phyloP scores from a whole-genome alignment of 1,140 invertebrate species.

The Solenopsis fugax region DNA sequence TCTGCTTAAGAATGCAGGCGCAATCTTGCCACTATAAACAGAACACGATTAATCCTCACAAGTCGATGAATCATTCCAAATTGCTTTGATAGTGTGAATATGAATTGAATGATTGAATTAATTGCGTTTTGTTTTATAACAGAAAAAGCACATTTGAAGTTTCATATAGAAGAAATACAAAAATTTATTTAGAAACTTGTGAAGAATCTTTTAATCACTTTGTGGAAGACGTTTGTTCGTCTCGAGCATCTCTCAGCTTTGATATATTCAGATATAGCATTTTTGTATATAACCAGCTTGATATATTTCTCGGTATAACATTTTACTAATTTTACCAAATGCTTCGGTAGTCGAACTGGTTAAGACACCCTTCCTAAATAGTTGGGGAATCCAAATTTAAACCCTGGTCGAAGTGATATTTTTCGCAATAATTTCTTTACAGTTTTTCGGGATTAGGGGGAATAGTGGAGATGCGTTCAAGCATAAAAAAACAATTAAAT shows the following conservation, averaged over 20 bases:
- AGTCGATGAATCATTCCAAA: not conserved
- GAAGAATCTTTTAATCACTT: not conserved
- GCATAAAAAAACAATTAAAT: too few relatives aligned
- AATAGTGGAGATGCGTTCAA: too few relatives aligned
- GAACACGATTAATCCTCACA: not conserved
- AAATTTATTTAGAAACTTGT: constrained; percentile 13
- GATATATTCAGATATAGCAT: not conserved
- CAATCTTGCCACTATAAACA: not conserved
- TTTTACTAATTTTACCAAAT: too few relatives aligned
- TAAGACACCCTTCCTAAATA: too few relatives aligned
- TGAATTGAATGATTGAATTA: too few relatives aligned
- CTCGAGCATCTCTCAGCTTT: not conserved
- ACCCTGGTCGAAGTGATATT: too few relatives aligned
- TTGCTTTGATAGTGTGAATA: not conserved
- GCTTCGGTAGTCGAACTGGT: too few relatives aligned
- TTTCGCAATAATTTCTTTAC: too few relatives aligned
- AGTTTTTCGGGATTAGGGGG: too few relatives aligned
- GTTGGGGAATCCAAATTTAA: too few relatives aligned
- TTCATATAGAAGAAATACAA: constrained; percentile 8
- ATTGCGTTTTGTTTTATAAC: not conserved
- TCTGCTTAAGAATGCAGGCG: constrained; percentile 2
- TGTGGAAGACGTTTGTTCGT: not conserved
- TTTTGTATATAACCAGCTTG: too few relatives aligned
- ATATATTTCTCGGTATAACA: too few relatives aligned
- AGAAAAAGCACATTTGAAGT: not conserved